Evolutionary conservation across 2,113 vertebrate species (phyloP).

Genomic region (Pterophyllum scalare): DNA sequence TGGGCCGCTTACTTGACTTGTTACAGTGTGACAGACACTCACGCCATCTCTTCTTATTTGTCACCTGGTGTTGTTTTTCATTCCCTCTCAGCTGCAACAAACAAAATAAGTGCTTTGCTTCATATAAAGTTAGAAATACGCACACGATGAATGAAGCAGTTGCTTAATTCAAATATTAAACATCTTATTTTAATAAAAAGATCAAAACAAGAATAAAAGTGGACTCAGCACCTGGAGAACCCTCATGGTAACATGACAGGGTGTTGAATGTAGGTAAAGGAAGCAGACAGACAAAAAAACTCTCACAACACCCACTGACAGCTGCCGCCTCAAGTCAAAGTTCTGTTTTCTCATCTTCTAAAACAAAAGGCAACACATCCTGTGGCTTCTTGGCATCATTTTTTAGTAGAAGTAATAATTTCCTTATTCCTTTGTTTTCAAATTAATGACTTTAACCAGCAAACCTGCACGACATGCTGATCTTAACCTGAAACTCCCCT

Average conservation of each 20-base stretch:
- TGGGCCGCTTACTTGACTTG: conserved; percentile 16
- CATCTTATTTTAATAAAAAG: background rate
- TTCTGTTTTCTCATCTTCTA: background rate
- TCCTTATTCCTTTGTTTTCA: background rate
- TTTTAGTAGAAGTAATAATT: background rate
- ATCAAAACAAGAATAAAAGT: background rate
- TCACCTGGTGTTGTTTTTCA: conserved; percentile 1
- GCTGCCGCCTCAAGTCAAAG: background rate
- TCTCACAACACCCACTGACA: background rate
- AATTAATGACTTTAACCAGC: background rate
- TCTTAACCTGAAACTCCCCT: background rate
- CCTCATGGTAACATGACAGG: background rate
- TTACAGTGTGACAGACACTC: background rate
- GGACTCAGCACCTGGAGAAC: background rate
- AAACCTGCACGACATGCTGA: background rate
- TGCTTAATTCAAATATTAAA: background rate
- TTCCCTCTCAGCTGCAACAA: background rate
- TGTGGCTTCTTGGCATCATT: background rate
- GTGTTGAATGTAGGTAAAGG: background rate
- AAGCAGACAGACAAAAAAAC: background rate
- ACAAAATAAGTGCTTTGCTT: background rate
- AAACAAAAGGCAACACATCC: background rate
- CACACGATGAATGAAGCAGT: background rate
- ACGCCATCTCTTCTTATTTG: conserved; percentile 44
- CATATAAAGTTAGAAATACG: background rate